Conservation (phyloP, 2,797 vertebrate genomes). For the Leucoraja ocellata region DNA sequence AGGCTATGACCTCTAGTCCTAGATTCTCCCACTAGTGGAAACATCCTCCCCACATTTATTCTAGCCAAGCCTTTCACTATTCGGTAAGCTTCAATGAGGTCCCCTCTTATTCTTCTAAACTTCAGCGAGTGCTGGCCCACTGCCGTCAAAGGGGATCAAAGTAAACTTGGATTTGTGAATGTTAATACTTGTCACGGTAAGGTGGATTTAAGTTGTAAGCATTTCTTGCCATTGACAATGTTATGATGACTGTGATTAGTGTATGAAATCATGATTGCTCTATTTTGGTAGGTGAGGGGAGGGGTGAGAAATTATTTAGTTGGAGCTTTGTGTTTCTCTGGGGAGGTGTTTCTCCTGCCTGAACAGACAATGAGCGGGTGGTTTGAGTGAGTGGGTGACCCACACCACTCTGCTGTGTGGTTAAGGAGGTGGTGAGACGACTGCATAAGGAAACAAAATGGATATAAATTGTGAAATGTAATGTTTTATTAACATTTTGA, state of each 20-base stretch:
- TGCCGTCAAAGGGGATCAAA: no score
- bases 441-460: not conserved
- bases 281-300: not conserved
- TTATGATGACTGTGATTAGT: not conserved
- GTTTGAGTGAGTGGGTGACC: not conserved
- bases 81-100: no score
- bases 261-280: not conserved
- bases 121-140: no score
- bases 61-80: no score
- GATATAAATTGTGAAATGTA: not conserved
- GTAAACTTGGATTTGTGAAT: not conserved
- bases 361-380: not conserved
- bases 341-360: not conserved
- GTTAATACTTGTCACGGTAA: not conserved
- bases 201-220: not conserved
- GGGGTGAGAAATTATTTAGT: not conserved
- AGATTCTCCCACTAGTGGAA: no score
- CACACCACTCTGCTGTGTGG: not conserved
- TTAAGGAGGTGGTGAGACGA: not conserved
- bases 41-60: no score
- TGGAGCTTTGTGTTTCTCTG: not conserved
- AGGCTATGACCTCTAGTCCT: no score
- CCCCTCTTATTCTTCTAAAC: no score
- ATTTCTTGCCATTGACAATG: not conserved
- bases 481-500: not conserved